Base-by-base conservation (phyloP, 2,113 vertebrate genomes). In the Eleginops maclovinus region DNA sequence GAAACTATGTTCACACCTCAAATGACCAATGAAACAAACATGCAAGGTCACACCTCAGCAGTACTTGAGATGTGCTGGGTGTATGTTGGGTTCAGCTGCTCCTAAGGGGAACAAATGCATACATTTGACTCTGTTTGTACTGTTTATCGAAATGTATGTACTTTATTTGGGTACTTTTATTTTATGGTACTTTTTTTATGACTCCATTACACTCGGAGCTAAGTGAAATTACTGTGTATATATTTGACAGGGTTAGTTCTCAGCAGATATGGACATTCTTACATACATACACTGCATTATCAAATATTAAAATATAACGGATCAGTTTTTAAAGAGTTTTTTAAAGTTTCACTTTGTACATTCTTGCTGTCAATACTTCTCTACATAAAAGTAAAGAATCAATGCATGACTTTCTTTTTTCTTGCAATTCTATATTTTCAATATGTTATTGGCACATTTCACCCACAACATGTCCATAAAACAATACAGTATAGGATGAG, bases 401-500 rank as follows among this genome's bases (percentile, higher is more conserved):
- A 64, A 46, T 19, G 43, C 43, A 64, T 15, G 8, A 19, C 43
- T 44, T 47, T 11, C 21, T 19, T 56, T 63, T 50, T 12, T 21
- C 5, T n/a, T 50, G 2, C 12, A 50, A 40, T 22, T 67, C 49
- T 22, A 5, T 2, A 3, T 14, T 65, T 53, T 58, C 17, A 53
- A 59, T 10, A 8, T 31, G 41, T 56, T 55, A 56, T 59, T 16
- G 17, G 28, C 17, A 40, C 26, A 73, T 62, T 67, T 58, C 43
- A 58, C 54, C 19, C 19, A 31, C 13, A 0, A 0, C n/a, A 41
- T 14, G 13, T 56, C 5, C 31, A 36, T 36, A 31, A 31, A 63
- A 59, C 51, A 79, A 26, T 53, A 59, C 51, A 79, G n/a, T 22
- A 26, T 9, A 63, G 43, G 9, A 40, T 46, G 59, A 73, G 31